These are phyloP conservation scores for Drosophila bocqueti DNA, from an alignment of 1,140 invertebrate species.

Conservation along the genomic window DNA sequence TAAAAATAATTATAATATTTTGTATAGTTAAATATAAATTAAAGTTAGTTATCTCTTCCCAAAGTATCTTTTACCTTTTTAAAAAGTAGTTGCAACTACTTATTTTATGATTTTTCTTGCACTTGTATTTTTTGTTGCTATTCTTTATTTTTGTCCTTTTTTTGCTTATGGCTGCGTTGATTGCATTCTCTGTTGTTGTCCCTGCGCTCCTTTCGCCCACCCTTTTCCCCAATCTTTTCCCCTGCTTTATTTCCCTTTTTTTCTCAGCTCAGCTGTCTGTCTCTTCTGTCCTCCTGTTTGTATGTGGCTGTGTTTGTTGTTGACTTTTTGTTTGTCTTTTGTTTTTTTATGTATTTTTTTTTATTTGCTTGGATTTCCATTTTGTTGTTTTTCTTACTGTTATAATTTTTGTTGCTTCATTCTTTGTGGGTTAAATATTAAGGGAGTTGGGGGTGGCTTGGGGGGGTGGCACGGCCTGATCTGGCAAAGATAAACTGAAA, in stretches of 20 bases:
- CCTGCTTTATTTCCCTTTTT: no score
- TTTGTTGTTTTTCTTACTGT: constrained; percentile 19
- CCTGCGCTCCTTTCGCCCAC: neutral
- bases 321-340: constrained; percentile 36
- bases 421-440: constrained; percentile 77
- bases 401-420: constrained; percentile 80
- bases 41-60: no score
- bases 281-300: constrained; percentile 68
- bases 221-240: no score
- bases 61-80: neutral
- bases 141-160: neutral
- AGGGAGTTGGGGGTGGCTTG: constrained; percentile 17
- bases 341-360: constrained; percentile 19
- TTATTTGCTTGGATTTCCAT: constrained; percentile 56
- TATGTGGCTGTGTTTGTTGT: constrained; percentile 58
- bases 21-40: no score
- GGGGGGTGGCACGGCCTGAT: constrained; percentile 18
- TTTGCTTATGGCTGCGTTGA: constrained; percentile 42
- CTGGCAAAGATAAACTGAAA: constrained; percentile 41
- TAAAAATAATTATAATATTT: neutral
- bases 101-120: constrained; percentile 32
- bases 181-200: constrained; percentile 35
- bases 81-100: constrained; percentile 19
- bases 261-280: constrained; percentile 35
- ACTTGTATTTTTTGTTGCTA: constrained; percentile 10